phyloP scores from a whole-genome alignment of 2,888 invertebrate species.

The Tachina lurida region DNA sequence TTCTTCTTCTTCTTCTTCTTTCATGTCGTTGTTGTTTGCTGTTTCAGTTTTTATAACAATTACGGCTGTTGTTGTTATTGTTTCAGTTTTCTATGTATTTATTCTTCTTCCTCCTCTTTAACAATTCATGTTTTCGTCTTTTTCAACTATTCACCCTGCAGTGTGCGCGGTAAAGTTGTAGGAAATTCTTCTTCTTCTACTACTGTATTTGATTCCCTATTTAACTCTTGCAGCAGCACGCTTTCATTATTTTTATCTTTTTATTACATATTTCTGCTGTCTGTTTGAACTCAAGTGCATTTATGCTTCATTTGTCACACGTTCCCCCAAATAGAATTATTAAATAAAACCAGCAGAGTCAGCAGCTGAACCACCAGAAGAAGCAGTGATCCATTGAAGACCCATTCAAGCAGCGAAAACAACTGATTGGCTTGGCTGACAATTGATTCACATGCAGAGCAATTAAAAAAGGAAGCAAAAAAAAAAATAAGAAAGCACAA shows the following conservation, averaged over 20 bases:
- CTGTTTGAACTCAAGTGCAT: conserved; percentile 61
- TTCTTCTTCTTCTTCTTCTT: neutral
- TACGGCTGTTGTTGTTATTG: neutral
- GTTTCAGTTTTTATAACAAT: conserved; percentile 42
- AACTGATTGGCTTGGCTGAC: conserved; percentile 6
- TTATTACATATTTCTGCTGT: neutral
- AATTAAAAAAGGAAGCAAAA: neutral
- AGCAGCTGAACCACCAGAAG: conserved; percentile 35
- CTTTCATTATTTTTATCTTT: conserved; percentile 10
- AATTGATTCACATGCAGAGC: conserved; percentile 34
- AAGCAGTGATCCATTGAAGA: conserved; percentile 53
- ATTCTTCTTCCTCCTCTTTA: neutral
- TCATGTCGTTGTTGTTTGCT: conserved; percentile 44
- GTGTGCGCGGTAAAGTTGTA: conserved; percentile 20
- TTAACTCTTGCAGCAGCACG: neutral
- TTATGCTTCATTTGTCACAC: conserved; percentile 70
- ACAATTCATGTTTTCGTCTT: neutral
- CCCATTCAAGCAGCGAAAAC: conserved; percentile 40
- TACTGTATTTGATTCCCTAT: neutral
- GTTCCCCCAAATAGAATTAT: conserved; percentile 60
- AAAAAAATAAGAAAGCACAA: neutral
- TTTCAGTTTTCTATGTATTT: neutral
- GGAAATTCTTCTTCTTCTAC: neutral
- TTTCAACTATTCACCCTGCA: conserved; percentile 30
- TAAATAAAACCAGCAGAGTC: conserved; percentile 35